Conservation (phyloP, 2,113 vertebrate species). For the Ictalurus punctatus region DNA sequence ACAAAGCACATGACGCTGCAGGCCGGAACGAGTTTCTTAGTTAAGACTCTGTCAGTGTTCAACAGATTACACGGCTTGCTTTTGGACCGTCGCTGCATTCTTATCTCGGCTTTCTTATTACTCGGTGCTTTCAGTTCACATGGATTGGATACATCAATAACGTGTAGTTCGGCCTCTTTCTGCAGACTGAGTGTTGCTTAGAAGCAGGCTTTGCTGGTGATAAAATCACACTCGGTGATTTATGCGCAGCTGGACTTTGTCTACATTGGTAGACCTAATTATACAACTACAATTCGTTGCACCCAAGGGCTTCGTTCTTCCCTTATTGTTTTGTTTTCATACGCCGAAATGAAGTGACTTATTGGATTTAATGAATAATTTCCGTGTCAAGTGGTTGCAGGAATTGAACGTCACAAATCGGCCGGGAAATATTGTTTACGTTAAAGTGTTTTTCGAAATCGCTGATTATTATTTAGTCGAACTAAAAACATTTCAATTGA, state of each 20-base stretch:
- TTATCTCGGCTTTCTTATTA: constrained; percentile 54
- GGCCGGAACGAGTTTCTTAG: constrained; percentile 67
- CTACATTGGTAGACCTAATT: not conserved
- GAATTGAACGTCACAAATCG: not conserved
- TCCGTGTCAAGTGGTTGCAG: too few species aligned
- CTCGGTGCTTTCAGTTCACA: constrained; percentile 54
- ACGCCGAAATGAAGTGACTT: not conserved
- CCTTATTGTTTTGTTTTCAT: not conserved
- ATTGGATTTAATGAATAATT: not conserved
- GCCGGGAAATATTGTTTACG: not conserved
- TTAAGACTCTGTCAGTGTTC: constrained; percentile 68
- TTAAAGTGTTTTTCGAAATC: not conserved
- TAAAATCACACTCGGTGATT: constrained; percentile 12
- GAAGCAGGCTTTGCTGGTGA: constrained; percentile 5
- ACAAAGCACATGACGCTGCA: constrained; percentile 65
- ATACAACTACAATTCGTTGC: not conserved
- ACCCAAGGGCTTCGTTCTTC: not conserved
- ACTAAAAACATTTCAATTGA: not conserved
- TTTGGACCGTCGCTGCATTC: constrained; percentile 56
- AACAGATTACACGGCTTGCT: constrained; percentile 64
- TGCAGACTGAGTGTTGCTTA: constrained; percentile 31
- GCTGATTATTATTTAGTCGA: not conserved
- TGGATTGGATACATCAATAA: constrained; percentile 51
- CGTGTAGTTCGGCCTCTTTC: constrained; percentile 52
- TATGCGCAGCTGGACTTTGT: not conserved